Evolutionary conservation across 2,797 vertebrate species (phyloP), one percentile per base, ranked within the genome.

Genomic region (Tolypeutes matacus): DNA sequence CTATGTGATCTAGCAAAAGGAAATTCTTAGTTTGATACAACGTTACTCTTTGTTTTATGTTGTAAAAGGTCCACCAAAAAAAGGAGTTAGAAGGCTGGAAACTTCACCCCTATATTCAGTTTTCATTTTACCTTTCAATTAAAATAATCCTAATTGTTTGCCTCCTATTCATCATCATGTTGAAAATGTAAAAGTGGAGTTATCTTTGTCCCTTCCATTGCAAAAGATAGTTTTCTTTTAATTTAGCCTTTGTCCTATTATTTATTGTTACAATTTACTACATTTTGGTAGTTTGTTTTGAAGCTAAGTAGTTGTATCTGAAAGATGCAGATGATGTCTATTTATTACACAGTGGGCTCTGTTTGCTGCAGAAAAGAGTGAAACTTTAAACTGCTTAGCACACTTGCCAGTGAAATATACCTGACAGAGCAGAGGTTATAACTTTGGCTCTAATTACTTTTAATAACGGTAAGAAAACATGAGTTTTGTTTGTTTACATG

Each of bases 401-500:
- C 98, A 98, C 96, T 97, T 98, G 98, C 98, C 98, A 97, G 98
- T 98, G 95, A 97, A 98, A 93, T 97, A 95, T 98, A 98, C 98
- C 98, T 98, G 98, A 97, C 98, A 98, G 97, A 98, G 98, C 97
- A 97, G 97, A 98, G 97, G 98, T 98, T 98, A 97, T 98, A 98
- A 97, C 98, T 98, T 98, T 98, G 98, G 98, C 97, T 98, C 98
- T 98, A 98, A 98, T 98, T 98, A 97, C 97, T 98, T 98, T 98
- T 98, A 98, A 98, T 98, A 98, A 98, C 96, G 98, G 98, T 99
- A 98, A 99, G 98, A 98, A 99, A 98, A 98, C 97, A 96, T 96
- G 99, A 99, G 98, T 99, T 99, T 99, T 98, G 98, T 99, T 99
- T 99, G 99, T 99, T 99, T 99, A 99, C 99, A 99, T 99, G 99